phyloP scores from a whole-genome alignment of 2,888 invertebrate genomes.

The Liopterus haemorrhoidalis region DNA sequence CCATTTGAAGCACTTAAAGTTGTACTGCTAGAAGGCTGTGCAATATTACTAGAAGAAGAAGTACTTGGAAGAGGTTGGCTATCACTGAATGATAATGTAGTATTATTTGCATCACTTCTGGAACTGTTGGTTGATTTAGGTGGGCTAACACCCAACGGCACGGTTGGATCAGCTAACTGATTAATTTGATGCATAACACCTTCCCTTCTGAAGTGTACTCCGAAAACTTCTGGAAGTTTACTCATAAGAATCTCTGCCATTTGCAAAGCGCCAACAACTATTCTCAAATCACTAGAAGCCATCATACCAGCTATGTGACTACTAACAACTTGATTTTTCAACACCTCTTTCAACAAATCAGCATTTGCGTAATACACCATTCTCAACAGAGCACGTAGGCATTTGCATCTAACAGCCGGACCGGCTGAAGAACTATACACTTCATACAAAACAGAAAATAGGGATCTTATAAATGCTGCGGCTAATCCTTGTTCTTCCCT shows the following conservation, averaged over 20 bases:
- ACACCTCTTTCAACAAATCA: slow-evolving; percentile 70
- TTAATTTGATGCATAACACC: slow-evolving; percentile 90
- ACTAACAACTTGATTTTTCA: slow-evolving; percentile 74
- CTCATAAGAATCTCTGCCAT: slow-evolving; percentile 96
- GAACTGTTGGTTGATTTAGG: slow-evolving; percentile 52
- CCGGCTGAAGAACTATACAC: slow-evolving; percentile 98
- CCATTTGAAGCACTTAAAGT: slow-evolving; percentile 40
- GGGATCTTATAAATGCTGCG: slow-evolving; percentile 63
- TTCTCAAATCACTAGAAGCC: slow-evolving; percentile 92
- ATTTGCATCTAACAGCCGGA: slow-evolving; percentile 94
- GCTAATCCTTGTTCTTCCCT: slow-evolving; percentile 65
- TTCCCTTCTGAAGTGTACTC: slow-evolving; percentile 91
- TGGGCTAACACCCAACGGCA: slow-evolving; percentile 52
- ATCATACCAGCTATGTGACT: slow-evolving; percentile 98
- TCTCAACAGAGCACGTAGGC: slow-evolving; percentile 87
- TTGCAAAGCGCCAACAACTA: slow-evolving; percentile 94
- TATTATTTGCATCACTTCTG: slow-evolving; percentile 48
- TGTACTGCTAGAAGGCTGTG: slow-evolving; percentile 42
- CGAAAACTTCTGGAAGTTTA: slow-evolving; percentile 91
- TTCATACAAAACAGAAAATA: slow-evolving; percentile 94
- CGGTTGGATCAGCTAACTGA: slow-evolving; percentile 65
- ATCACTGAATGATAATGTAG: slow-evolving; percentile 48
- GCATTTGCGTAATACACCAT: slow-evolving; percentile 94
- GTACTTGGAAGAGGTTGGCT: slow-evolving; percentile 41
- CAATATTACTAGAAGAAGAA: slow-evolving; percentile 36